These are phyloP conservation scores for Thalpophila matura DNA, from an alignment of 2,888 invertebrate genomes.

Conservation along the genomic window DNA sequence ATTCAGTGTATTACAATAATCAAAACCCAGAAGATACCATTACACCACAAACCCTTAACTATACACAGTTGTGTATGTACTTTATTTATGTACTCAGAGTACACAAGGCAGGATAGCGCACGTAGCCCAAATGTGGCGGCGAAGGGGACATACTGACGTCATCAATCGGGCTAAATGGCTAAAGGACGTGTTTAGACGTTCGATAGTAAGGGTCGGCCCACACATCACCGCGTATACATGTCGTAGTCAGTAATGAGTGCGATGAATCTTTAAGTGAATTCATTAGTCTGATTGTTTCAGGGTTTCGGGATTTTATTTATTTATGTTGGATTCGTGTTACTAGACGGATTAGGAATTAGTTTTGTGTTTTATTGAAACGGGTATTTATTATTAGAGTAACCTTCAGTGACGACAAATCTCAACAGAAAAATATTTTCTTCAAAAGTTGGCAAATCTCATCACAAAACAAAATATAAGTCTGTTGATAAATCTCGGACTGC, in stretches of 20 bases:
- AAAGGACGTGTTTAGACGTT: slow-evolving; percentile 70
- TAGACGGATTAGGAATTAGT: not conserved
- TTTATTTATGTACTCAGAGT: slow-evolving; percentile 49
- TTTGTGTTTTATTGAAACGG: not conserved
- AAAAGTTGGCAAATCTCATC: too few relatives aligned
- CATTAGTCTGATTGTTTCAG: slow-evolving; percentile 29
- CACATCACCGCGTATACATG: slow-evolving; percentile 39
- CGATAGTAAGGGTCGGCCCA: slow-evolving; percentile 63
- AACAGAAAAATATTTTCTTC: too few relatives aligned
- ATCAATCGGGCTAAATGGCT: slow-evolving; percentile 79
- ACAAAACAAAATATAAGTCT: too few relatives aligned
- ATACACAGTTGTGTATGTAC: slow-evolving; percentile 27
- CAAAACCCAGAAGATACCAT: slow-evolving; percentile 6
- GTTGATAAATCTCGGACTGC: too few relatives aligned
- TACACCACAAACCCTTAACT: not conserved
- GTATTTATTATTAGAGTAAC: not conserved
- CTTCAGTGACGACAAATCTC: too few relatives aligned
- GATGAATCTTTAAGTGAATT: slow-evolving; percentile 55
- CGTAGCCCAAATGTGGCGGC: slow-evolving; percentile 71
- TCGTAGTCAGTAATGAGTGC: slow-evolving; percentile 42
- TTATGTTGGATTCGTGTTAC: slow-evolving; percentile 5
- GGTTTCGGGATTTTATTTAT: slow-evolving; percentile 41
- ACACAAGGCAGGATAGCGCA: slow-evolving; percentile 57
- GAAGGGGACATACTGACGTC: slow-evolving; percentile 78
- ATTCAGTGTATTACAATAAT: not conserved